Percentiles rank a stretch among this genome's conserved stretches.
Conservation (phyloP, 2,888 invertebrate species). For the Petrolisthes manimaculis region DNA sequence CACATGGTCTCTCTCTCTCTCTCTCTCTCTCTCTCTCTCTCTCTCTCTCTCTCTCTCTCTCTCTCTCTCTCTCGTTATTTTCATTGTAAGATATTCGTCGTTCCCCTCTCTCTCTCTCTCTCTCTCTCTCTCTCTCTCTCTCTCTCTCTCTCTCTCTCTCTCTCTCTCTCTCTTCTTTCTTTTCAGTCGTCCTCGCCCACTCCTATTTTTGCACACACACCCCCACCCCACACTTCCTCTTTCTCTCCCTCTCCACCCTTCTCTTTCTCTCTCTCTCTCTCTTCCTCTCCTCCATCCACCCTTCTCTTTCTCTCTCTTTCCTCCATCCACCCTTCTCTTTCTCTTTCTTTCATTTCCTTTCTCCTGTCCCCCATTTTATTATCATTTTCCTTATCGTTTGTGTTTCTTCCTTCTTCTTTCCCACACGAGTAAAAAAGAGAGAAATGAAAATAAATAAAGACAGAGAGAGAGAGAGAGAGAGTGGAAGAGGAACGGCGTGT, state of each 20-base stretch:
- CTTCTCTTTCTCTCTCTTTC: not conserved
- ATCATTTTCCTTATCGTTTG: no score
- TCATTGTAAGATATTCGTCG: not conserved
- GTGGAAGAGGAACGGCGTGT: no score
- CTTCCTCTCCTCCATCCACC: not conserved
- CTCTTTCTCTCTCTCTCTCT: not conserved
- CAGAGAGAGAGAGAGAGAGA: no score
- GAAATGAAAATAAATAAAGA: no score
- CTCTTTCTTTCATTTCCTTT: not conserved
- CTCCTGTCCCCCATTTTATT: not conserved
- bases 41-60: slow-evolving; percentile 9
- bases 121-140: slow-evolving; percentile 3
- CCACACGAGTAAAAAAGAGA: no score
- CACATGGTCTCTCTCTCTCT: not conserved
- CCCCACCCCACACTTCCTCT: not conserved
- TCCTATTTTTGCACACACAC: not conserved
- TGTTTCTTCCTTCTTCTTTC: no score
- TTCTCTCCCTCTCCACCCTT: not conserved
- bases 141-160: not conserved
- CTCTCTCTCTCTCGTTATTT: slow-evolving; percentile 6
- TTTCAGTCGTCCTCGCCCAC: not conserved
- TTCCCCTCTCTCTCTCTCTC: not conserved
- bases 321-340: not conserved
- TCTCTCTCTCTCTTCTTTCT: not conserved
- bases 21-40: slow-evolving; percentile 33